Base-by-base conservation (phyloP, 37 sponge, comb jelly and placozoan species). In the Cliona cf. orientalis region DNA sequence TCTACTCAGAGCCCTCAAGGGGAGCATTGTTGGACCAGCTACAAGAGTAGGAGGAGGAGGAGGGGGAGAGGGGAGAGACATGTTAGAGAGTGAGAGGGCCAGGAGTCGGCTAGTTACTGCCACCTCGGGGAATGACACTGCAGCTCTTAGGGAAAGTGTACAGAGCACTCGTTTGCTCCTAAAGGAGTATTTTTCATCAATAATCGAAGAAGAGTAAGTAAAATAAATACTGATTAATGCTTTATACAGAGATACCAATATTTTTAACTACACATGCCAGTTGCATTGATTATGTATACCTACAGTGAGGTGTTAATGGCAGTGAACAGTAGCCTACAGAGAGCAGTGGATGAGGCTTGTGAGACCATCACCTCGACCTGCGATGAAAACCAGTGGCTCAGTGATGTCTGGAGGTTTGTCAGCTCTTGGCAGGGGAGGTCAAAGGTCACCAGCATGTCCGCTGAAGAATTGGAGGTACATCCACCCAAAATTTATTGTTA, bases 381-480 rank as follows among this genome's bases (percentile, higher is more conserved):
- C 46, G 19, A 29, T 5, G 69, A 68, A 58, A 57, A 74, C 44
- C 1, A 29, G 38, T 87, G 88, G 88, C 29, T 87, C 43, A 37
- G 56, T 33, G 69, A 75, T 5, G 67, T 80, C 49, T 58, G 71
- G 49, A 6, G 11, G 12, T 73, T 69, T 42, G 55, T 87, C 25
- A 12, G 23, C 21, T 28, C 63, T 5, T 75, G 81, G 70, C 45
- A 86, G 46, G 85, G 59, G 21, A 49, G 25, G 26, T 40, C 39
- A 39, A 65, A 35, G 80, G 60, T 37, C 14, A 3, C 58, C n/a
- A 43, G 34, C 42, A 79, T 79, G 73, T 40, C 71, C 19, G 73
- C 80, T 35, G 61, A 86, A 46, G 66, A 80, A 17, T 67, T 81
- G 64, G 75, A 86, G 81, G 86, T 86, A 23, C n/a, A 35, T 62